Evolutionary conservation across 2,888 invertebrate species (phyloP), one percentile per base, ranked within the genome.

Genomic region (Anthophora plumipes): DNA sequence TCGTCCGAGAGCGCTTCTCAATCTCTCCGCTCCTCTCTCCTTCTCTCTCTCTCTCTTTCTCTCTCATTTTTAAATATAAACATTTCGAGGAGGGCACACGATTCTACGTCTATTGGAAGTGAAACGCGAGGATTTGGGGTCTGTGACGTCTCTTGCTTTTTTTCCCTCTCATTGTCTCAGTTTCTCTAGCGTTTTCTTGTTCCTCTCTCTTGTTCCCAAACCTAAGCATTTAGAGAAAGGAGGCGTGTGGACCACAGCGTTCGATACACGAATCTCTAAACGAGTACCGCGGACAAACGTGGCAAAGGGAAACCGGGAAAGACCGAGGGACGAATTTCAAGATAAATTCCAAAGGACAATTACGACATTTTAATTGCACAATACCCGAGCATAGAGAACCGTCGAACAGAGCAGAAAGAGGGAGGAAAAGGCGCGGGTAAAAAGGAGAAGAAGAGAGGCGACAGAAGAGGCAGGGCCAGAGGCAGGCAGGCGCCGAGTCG

Each of bases 341-440:
- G 88, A 88, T 88, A 85, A 88, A 88, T 88, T 88, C 87, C 87
- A 85, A 87, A 88, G 85, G 88, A 88, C 88, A 91, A 91, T 90
- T 90, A 88, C 87, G 89, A 90, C 86, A 89, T 91, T 91, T 90
- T 91, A 91, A 91, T 91, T 91, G 90, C 88, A 89, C 90, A 87
- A 90, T 90, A 89, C 73, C 75, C 79, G 72, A 75, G 77, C 77
- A 80, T 60, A 82, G 82, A 86, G 82, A 68, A 70, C 83, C n/a
- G 84, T 81, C 77, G 77, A 89, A 84, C 70, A 64, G 78, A 66
- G 74, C 9, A 68, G 67, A 66, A 69, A 59, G 76, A 3, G 81
- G 79, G 71, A 50, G 66, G 48, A 68, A 52, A 69, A 76, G 64
- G 59, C 71, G 64, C n/a, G 73, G 72, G 77, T 69, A 77, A 77